Base-by-base conservation (phyloP, 2,797 vertebrate genomes). In the Pseudochromis fuscus region DNA sequence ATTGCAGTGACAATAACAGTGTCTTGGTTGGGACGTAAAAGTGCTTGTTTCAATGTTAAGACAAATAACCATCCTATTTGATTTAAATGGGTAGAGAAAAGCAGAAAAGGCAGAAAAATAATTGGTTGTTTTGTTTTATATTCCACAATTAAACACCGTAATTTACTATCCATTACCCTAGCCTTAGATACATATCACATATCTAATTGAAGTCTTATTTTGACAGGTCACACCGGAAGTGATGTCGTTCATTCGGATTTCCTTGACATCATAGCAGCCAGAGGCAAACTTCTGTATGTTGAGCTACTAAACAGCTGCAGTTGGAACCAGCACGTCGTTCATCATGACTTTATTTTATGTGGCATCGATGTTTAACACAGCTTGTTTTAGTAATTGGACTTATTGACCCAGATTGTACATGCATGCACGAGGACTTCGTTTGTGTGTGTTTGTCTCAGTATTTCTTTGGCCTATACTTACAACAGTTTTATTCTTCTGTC, bases 161-260 rank as follows among this genome's bases (percentile, higher is more conserved):
- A n/a, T n/a, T n/a, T n/a, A n/a, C n/a, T n/a, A n/a, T n/a, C n/a
- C n/a, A n/a, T n/a, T n/a, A n/a, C n/a, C n/a, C n/a, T n/a, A n/a
- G n/a, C n/a, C n/a, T n/a, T n/a, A n/a, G n/a, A n/a, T n/a, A n/a
- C n/a, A n/a, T n/a, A n/a, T n/a, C n/a, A n/a, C n/a, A n/a, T n/a
- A n/a, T n/a, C n/a, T n/a, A n/a, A n/a, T n/a, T n/a, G n/a, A n/a
- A n/a, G n/a, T n/a, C 46, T 85, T 88, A 86, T 83, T 67, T 76
- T 85, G 82, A 75, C 23, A 74, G 27, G 13, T 28, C 8, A 25
- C 45, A 70, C 19, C 66, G 83, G 88, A 89, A 82, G 12, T 5
- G 3, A 0, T 7, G 0, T 9, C 33, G 1, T 71, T 51, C 30
- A 33, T 27, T 37, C 25, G 4, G 13, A 4, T 6, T 4, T 18